Evolutionary conservation across 2,113 vertebrate species (phyloP).

Genomic region (Phaethon lepturus): DNA sequence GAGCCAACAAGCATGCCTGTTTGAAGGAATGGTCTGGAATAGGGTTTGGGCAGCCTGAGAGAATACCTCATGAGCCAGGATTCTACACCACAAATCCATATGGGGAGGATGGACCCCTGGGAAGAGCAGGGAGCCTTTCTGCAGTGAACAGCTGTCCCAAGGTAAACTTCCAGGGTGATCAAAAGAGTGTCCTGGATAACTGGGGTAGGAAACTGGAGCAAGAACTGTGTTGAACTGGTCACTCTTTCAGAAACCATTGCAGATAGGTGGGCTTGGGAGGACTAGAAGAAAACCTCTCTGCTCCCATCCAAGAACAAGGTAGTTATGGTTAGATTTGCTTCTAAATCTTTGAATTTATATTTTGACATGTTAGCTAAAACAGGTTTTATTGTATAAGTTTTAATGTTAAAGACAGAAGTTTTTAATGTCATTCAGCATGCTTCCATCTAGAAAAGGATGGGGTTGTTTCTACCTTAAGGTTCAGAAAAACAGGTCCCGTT

Average conservation of each 20-base stretch:
- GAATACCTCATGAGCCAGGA: neutral
- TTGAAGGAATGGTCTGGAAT: neutral
- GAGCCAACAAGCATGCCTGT: rapidly evolving
- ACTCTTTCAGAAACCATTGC: neutral
- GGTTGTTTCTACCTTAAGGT: neutral
- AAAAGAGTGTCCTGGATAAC: neutral
- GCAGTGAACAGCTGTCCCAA: neutral
- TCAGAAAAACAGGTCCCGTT: neutral
- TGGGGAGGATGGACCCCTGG: neutral
- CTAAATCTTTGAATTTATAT: neutral
- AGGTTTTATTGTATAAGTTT: neutral
- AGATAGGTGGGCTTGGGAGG: neutral
- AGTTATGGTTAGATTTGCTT: neutral
- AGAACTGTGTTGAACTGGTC: neutral
- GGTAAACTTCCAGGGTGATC: neutral
- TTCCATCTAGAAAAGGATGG: neutral
- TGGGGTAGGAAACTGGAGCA: neutral
- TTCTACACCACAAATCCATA: neutral
- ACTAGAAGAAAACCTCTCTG: neutral
- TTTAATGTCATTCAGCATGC: neutral
- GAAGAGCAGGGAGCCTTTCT: neutral
- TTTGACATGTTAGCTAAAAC: neutral
- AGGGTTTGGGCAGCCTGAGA: neutral
- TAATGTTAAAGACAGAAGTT: neutral
- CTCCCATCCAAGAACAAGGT: neutral